These are phyloP conservation scores for Mobula hypostoma DNA, from an alignment of 2,113 vertebrate genomes.

Conservation along the genomic window DNA sequence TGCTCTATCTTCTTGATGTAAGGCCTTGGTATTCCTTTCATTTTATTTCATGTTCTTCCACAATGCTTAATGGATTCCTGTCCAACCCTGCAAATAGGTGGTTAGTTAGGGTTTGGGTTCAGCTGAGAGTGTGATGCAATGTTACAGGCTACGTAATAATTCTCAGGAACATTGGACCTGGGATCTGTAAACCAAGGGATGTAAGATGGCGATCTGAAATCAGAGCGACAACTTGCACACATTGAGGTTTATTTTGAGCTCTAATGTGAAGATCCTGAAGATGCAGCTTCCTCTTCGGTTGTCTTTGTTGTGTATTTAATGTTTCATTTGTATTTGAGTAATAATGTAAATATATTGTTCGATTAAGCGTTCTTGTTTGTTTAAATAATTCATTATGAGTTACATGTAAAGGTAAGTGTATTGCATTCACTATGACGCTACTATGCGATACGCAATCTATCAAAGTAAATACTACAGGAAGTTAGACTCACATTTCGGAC, in stretches of 20 bases:
- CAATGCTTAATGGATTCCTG: background rate
- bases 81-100: background rate
- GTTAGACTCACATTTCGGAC: too few relatives aligned
- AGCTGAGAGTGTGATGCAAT: background rate
- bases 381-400: too few relatives aligned
- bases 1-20: background rate
- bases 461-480: too few relatives aligned
- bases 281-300: background rate
- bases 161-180: background rate
- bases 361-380: too few relatives aligned
- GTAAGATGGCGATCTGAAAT: background rate
- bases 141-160: background rate
- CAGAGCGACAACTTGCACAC: background rate
- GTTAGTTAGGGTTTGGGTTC: constrained; percentile 6
- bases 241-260: background rate
- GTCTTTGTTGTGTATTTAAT: too few relatives aligned
- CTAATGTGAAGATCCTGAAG: background rate
- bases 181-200: background rate
- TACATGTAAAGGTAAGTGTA: too few relatives aligned
- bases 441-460: too few relatives aligned
- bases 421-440: too few relatives aligned
- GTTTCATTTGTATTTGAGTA: too few relatives aligned
- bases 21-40: background rate
- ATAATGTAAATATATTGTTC: too few relatives aligned
- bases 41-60: constrained; percentile 26